These are phyloP conservation scores for Pachyseris speciosa DNA, from an alignment of 64 coral and sea anemone species.

Conservation along the genomic window DNA sequence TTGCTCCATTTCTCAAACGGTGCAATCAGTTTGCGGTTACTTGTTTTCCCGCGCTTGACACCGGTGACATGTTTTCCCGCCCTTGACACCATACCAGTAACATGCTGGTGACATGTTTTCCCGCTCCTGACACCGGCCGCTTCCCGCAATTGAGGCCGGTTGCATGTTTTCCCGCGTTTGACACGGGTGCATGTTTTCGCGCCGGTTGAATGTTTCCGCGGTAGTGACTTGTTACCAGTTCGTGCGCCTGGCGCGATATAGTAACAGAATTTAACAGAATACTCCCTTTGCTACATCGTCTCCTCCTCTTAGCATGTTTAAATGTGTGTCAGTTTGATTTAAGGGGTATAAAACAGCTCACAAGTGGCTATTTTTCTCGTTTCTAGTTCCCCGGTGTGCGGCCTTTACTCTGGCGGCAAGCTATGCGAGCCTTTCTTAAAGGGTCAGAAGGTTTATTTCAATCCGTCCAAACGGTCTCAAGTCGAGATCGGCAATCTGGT, in stretches of 20 bases:
- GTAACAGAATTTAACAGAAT: too few relatives aligned
- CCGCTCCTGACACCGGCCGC: neutral
- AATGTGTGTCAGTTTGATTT: neutral
- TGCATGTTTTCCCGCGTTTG: neutral
- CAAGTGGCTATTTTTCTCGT: neutral
- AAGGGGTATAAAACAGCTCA: too few relatives aligned
- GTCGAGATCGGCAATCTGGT: neutral
- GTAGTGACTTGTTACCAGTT: too few relatives aligned
- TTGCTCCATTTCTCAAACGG: too few relatives aligned
- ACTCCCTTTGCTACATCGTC: too few relatives aligned
- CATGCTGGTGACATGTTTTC: neutral
- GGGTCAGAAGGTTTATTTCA: constrained; percentile 34
- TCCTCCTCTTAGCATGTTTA: too few relatives aligned
- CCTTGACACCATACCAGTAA: too few relatives aligned
- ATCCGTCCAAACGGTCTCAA: neutral
- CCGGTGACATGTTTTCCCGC: too few relatives aligned
- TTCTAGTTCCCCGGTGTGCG: neutral
- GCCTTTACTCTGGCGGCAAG: constrained; percentile 27
- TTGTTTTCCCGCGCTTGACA: too few relatives aligned
- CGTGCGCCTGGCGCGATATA: neutral
- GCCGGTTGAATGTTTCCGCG: too few relatives aligned
- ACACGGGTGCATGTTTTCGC: neutral
- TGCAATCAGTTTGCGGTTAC: too few relatives aligned
- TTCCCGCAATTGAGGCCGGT: neutral
- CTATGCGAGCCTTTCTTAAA: constrained; percentile 25